phyloP scores from a whole-genome alignment of 2,888 invertebrate species.

The Conchocele bisecta region DNA sequence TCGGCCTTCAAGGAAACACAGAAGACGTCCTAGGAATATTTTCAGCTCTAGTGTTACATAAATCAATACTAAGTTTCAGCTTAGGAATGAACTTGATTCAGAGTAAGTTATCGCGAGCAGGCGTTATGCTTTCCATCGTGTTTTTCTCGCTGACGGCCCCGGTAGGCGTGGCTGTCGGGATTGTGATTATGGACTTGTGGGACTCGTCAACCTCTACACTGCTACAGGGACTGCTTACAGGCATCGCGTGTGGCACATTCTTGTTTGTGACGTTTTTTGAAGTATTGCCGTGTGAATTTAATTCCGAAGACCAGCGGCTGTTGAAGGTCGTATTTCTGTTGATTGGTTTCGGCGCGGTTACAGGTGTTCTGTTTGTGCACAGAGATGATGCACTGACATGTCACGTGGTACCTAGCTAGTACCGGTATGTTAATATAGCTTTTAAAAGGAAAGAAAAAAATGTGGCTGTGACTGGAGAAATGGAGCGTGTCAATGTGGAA shows the following conservation, averaged over 20 bases:
- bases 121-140: constrained; percentile 81
- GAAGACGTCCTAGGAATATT: constrained; percentile 83
- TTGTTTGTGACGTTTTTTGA: constrained; percentile 99
- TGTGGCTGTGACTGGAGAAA: too few relatives aligned
- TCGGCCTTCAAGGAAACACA: constrained; percentile 84
- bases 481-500: too few relatives aligned
- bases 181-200: constrained; percentile 83
- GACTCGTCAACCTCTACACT: constrained; percentile 71
- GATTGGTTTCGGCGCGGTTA: constrained; percentile 76
- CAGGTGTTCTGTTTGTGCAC: constrained; percentile 75
- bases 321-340: constrained; percentile 77
- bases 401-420: constrained; percentile 47
- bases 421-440: too few relatives aligned
- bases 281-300: constrained; percentile 90
- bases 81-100: constrained; percentile 85
- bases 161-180: constrained; percentile 87
- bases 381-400: constrained; percentile 45
- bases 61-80: constrained; percentile 85
- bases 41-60: constrained; percentile 85
- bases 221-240: constrained; percentile 86
- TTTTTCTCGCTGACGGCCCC: constrained; percentile 87
- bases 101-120: constrained; percentile 81
- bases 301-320: constrained; percentile 79
- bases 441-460: too few relatives aligned
- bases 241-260: constrained; percentile 95